phyloP scores from a whole-genome alignment of 2,797 vertebrate species.

The Pseudopleuronectes americanus region DNA sequence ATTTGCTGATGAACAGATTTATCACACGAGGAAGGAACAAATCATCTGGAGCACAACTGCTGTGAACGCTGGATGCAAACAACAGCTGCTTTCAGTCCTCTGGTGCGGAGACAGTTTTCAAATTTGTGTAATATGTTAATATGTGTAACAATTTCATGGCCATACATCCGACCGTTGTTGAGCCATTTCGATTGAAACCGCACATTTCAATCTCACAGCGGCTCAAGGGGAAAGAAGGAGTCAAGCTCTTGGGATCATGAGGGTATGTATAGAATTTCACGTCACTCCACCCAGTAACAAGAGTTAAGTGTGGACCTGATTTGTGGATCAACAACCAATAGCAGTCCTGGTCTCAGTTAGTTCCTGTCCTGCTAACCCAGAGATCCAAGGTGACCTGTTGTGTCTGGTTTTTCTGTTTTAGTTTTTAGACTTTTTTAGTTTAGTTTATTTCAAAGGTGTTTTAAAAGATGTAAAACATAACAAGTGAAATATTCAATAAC shows the following conservation, averaged over 20 bases:
- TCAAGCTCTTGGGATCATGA: neutral
- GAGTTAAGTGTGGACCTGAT: neutral
- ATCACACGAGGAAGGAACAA: slow-evolving; percentile 1
- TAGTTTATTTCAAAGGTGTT: too few species aligned
- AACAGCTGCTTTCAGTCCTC: neutral
- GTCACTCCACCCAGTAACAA: too few species aligned
- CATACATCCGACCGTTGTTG: neutral
- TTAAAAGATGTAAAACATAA: too few species aligned
- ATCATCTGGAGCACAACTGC: neutral
- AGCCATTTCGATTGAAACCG: neutral
- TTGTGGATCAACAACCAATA: neutral
- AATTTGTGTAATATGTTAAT: neutral
- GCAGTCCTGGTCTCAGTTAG: neutral
- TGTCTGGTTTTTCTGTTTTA: neutral
- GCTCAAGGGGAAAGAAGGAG: neutral
- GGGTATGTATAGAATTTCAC: neutral
- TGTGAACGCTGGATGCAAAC: neutral
- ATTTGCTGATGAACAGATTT: slow-evolving; percentile 35
- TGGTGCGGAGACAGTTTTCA: neutral
- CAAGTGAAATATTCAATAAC: too few species aligned
- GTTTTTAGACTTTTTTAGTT: too few species aligned
- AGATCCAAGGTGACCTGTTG: slow-evolving; percentile 32
- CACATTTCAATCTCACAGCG: neutral
- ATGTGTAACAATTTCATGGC: neutral
- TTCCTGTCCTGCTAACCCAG: neutral